Base-by-base conservation (phyloP, 2,113 vertebrate species). In the Corvus cornix region DNA sequence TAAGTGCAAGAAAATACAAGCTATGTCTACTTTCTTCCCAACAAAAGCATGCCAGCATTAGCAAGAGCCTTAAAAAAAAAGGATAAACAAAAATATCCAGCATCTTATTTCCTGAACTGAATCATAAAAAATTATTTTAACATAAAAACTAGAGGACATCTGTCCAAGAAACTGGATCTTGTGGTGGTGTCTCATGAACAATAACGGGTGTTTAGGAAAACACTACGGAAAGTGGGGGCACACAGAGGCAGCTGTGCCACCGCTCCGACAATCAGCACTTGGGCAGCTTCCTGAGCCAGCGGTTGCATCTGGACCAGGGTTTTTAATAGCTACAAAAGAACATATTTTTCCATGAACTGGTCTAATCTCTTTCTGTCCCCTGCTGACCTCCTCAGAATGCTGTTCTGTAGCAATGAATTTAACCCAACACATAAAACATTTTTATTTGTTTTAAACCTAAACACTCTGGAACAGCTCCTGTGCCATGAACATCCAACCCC, bases 1-100 rank as follows among this genome's bases (percentile, higher is more conserved):
- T 37, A 86, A 93, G 84, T 95, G 80, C 18, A 39, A 95, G 93
- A 96, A 98, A 96, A 94, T 48, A 63, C 72, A 90, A 90, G 73
- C 89, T 59, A 20, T 16, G 56, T 35, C 79, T 79, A 87, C 87
- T 88, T 92, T 56, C 89, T 93, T 92, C 72, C 84, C 90, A 60
- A 75, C 78, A 69, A 74, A 90, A 84, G 69, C 84, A 84, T 12
- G 22, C 77, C 56, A 58, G 59, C 67, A 89, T 56, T 87, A 95
- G 68, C 64, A 75, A 85, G 37, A 77, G 33, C 51, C 51, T 30
- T 60, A 15, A 20, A 89, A 27, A 60, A 87, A 92, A 26, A 46
- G 31, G 11, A 56, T 22, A 74, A 82, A 84, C 39, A 75, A 69
- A 93, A 88, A 73, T 15, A 60, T 26, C 21, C 13, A 37, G 21